Base-by-base conservation (phyloP, 2,113 vertebrate species). In the Acinonyx jubatus region DNA sequence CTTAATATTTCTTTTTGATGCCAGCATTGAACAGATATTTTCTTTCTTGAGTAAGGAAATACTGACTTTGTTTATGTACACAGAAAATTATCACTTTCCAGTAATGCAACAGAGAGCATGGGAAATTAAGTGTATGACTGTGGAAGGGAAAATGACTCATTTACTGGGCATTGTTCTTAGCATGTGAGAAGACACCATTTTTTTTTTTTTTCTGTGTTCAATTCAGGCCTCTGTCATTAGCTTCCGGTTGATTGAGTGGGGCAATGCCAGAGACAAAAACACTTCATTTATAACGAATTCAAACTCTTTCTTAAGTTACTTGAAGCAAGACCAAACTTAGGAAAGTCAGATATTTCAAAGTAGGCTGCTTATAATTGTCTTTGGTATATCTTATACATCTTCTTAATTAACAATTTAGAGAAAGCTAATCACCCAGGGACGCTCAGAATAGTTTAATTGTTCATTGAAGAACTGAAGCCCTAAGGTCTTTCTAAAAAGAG, bases 361-460 rank as follows among this genome's bases (percentile, higher is more conserved):
- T 63, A 82, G 36, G 5, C 6, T 96, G 57, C 25, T 97, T 91
- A 79, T 73, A 68, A 94, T 73, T 74, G 18, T 81, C 31, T 85
- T 95, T 88, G 66, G 52, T 90, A 36, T 81, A 93, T 73, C 55
- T 95, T 81, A 78, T 86, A 29, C 5, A 83, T 91, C 18, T 96
- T 88, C 11, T 89, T 97, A 96, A 95, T 95, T 97, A 96, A 93
- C 33, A 95, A 69, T 27, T 74, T 95, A 45, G 63, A 95, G 50
- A 95, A 97, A 94, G n/a, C 36, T 69, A 57, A 69, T 78, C 29
- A 92, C 16, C 10, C 45, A 97, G 45, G 55, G 57, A 66, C n/a
- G 23, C 88, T 80, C 78, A 92, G 71, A 89, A 66, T 61, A 81
- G 61, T 80, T 94, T 97, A 95, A 88, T 92, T 71, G 50, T 96